Evolutionary conservation across 1,140 invertebrate genomes (phyloP).

Genomic region (Lepidurus packardi): DNA sequence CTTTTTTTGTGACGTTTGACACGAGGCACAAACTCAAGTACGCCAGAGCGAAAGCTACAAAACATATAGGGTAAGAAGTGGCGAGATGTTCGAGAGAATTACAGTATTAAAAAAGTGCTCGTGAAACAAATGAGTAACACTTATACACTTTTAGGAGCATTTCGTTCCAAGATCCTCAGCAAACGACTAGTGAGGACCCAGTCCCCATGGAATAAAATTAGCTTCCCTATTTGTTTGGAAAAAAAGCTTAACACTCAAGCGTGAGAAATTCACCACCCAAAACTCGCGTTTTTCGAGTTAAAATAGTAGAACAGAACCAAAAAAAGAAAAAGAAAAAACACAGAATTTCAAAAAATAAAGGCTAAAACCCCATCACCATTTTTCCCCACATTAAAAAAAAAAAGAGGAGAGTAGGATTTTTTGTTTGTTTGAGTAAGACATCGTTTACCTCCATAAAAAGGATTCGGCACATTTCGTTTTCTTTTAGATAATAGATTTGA

Average conservation of each 20-base stretch:
- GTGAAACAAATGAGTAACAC: not conserved
- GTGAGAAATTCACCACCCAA: not conserved
- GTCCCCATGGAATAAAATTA: not conserved
- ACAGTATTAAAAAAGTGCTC: not conserved
- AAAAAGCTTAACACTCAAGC: not conserved
- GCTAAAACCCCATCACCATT: no score
- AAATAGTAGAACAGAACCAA: no score
- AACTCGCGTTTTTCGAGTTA: not conserved
- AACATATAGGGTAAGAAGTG: not conserved
- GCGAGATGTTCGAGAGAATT: not conserved
- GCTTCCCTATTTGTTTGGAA: not conserved
- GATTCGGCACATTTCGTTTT: not conserved
- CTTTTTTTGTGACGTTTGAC: not conserved
- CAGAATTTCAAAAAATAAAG: no score
- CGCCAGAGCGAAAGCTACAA: not conserved
- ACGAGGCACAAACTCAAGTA: not conserved
- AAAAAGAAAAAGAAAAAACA: no score
- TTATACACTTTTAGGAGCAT: not conserved
- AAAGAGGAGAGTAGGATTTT: no score
- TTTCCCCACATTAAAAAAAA: no score
- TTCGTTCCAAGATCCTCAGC: slow-evolving; percentile 7
- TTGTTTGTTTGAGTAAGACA: not conserved
- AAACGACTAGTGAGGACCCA: slow-evolving; percentile 21
- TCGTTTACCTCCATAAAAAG: not conserved
- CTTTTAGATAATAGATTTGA: slow-evolving; percentile 41